Base-by-base conservation (phyloP, 2,797 vertebrate species). In the Ctenopoma kingsleyae region DNA sequence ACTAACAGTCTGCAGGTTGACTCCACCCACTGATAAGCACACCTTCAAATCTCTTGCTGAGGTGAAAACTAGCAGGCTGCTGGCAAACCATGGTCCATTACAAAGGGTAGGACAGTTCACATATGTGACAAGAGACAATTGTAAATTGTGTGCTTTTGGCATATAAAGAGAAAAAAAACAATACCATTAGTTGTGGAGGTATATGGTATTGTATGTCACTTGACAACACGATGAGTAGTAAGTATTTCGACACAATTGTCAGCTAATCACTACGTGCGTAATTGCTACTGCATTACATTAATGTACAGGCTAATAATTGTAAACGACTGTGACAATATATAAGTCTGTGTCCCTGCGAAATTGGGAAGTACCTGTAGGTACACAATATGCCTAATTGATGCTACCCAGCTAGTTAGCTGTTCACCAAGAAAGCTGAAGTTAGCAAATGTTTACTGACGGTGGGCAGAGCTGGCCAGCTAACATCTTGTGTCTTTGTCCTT, bases 401-500 rank as follows among this genome's bases (percentile, higher is more conserved):
- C 52, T 67, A 67, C 49, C 11, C 10, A 57, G 15, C 44, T 23
- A 20, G 38, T 65, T 56, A 25, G 22, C 36, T 67, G 11, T 62
- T 48, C 12, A 22, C 1, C n/a, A 59, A 70, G 54, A 48, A 70
- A 74, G 54, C 52, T 61, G 43, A 38, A 44, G 63, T 17, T 23
- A 71, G 57, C 53, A 54, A 74, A 46, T 86, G 71, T 78, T 81
- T 80, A 79, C 62, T 71, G 58, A 32, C 66, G 15, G 6, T 56
- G 57, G 46, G 22, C 19, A 67, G 8, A 43, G 71, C 74, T 84
- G 75, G 61, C 66, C 1, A 15, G 74, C 66, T 72, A 70, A 53
- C 74, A 81, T 69, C 48, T 63, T 46, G 57, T 64, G 74, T 66
- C 77, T 87, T 83, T 85, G 80, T 85, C 78, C 57, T 22, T 23